phyloP scores from a whole-genome alignment of 2,888 invertebrate species.

The Gibbula magus region DNA sequence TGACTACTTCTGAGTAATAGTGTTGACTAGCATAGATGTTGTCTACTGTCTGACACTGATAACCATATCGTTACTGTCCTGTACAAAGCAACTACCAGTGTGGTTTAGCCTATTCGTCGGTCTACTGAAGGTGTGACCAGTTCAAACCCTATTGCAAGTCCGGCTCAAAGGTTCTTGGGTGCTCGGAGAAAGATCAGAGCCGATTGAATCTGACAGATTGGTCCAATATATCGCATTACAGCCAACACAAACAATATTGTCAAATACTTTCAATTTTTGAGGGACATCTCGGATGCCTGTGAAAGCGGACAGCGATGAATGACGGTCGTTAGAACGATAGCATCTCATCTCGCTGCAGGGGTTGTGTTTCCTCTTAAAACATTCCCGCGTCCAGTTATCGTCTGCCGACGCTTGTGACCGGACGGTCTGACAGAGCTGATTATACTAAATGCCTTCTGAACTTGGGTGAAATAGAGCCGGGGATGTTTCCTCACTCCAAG shows the following conservation, averaged over 20 bases:
- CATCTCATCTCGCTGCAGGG: background rate
- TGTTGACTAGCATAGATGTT: too few relatives aligned
- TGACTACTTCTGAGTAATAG: too few relatives aligned
- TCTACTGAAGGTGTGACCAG: too few relatives aligned
- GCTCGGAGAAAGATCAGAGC: background rate
- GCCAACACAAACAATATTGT: constrained; percentile 2
- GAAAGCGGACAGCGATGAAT: background rate
- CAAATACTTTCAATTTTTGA: constrained; percentile 15
- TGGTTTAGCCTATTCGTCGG: too few relatives aligned
- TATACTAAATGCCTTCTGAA: constrained; percentile 15
- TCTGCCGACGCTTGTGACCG: background rate
- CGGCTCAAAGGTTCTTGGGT: background rate
- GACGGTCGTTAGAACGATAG: background rate
- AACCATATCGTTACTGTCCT: too few relatives aligned
- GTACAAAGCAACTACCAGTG: too few relatives aligned
- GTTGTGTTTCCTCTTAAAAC: background rate
- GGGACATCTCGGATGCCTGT: background rate
- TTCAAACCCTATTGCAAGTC: too few relatives aligned
- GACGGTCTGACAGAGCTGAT: constrained; percentile 11
- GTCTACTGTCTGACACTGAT: too few relatives aligned
- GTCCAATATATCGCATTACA: background rate
- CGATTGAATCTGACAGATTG: background rate
- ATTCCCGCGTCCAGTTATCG: constrained; percentile 15
- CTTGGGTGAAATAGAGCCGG: constrained; percentile 5
- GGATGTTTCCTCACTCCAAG: constrained; percentile 2